Conservation (phyloP, 1,140 invertebrate genomes). For the Parapsyche elsis region DNA sequence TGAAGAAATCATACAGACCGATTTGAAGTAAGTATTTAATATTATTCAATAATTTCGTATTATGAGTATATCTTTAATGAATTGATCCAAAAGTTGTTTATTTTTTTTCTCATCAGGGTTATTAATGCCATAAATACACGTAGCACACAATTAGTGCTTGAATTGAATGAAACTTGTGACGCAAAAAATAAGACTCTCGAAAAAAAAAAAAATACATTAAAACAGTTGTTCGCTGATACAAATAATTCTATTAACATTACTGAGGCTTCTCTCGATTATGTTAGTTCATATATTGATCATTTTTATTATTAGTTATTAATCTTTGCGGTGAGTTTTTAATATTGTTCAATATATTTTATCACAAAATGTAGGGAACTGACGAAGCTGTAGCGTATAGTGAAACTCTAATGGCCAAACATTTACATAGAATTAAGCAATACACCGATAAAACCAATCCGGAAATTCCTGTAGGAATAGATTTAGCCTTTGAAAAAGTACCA, state of each 20-base stretch:
- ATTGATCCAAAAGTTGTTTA: background rate
- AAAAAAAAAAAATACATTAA: conserved; percentile 82
- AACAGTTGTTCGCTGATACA: conserved; percentile 82
- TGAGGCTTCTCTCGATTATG: conserved; percentile 75
- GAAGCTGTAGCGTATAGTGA: conserved; percentile 87
- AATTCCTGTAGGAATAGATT: conserved; percentile 82
- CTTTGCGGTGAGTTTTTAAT: conserved; percentile 1
- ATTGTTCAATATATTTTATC: background rate
- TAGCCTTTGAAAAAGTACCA: conserved; percentile 80
- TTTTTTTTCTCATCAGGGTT: conserved; percentile 72
- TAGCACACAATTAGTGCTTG: conserved; percentile 82
- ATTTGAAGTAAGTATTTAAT: conserved; percentile 76
- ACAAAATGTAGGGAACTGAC: conserved; percentile 73
- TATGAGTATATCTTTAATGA: too few species aligned
- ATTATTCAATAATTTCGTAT: background rate
- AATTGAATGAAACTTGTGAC: conserved; percentile 85
- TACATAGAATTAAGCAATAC: conserved; percentile 81
- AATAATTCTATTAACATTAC: conserved; percentile 90
- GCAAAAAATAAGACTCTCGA: conserved; percentile 83
- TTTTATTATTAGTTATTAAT: background rate
- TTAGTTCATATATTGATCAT: conserved; percentile 5
- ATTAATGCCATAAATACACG: conserved; percentile 85
- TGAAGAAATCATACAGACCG: conserved; percentile 87
- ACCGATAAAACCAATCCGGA: conserved; percentile 87
- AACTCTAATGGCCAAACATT: conserved; percentile 78